phyloP scores from a whole-genome alignment of 2,797 vertebrate species.

The Melanotaenia nigrans region DNA sequence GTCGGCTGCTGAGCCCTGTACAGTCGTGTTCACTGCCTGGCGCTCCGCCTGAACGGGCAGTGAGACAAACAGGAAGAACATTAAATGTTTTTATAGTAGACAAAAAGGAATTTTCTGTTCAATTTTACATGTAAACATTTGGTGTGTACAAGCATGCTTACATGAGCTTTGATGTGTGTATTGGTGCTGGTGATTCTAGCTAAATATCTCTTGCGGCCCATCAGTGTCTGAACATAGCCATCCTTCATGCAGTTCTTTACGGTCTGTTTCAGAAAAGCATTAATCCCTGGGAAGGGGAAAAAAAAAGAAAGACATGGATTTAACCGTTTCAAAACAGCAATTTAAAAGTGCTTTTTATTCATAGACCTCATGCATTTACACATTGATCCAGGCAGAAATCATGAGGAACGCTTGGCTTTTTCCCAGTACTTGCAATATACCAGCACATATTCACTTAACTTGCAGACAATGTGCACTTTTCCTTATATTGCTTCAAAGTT shows the following conservation, averaged over 20 bases:
- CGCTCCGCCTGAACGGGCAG: conserved; percentile 88
- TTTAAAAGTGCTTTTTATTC: too few relatives aligned
- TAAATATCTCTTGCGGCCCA: conserved; percentile 92
- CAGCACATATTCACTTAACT: too few relatives aligned
- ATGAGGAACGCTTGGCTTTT: too few relatives aligned
- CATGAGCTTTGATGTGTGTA: conserved; percentile 89
- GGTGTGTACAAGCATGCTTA: conserved; percentile 65
- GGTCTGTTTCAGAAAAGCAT: conserved; percentile 89
- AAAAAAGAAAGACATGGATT: background rate
- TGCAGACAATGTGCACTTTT: too few relatives aligned
- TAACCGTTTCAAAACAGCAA: background rate
- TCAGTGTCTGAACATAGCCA: conserved; percentile 93
- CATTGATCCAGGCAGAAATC: too few relatives aligned
- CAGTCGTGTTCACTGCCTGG: conserved; percentile 95
- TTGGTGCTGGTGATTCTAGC: conserved; percentile 91
- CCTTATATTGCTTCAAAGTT: too few relatives aligned
- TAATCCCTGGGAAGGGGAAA: conserved; percentile 85
- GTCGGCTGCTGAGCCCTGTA: conserved; percentile 97
- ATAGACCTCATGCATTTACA: too few relatives aligned
- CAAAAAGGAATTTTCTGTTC: background rate
- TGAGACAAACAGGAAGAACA: background rate
- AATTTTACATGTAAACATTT: too few relatives aligned
- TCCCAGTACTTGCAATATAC: too few relatives aligned
- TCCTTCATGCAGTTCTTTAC: conserved; percentile 89
- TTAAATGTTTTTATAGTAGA: background rate